Evolutionary conservation across 2,113 vertebrate species (phyloP), one percentile per base, ranked within the genome.

Genomic region (Corydoras sp.): DNA sequence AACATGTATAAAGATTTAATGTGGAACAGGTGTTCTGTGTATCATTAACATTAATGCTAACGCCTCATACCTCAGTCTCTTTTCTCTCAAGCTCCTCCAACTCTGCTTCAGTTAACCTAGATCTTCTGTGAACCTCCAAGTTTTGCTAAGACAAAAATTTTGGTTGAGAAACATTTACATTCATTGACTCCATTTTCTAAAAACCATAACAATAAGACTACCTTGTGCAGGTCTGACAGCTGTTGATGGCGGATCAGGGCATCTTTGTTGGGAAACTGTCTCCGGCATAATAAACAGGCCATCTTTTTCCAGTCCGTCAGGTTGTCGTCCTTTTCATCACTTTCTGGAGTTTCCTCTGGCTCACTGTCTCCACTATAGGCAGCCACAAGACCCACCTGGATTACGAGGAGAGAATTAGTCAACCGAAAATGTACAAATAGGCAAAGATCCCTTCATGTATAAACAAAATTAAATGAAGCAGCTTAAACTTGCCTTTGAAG

Each of bases 301-400:
- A 99, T 81, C 83, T 99, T 99, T 72, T 92, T 93, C 95, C 95
- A 99, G 85, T 99, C 97, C 0, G 94, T 97, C 74, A 99, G 75
- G 65, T 95, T 96, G 76, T 98, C 94, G 58, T 91, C 91, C 59
- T 86, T 84, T 9, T 89, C 89, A 9, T 95, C 93, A 9, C 89
- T 83, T 4, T 94, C 86, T 50, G 89, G 73, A 2, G 65, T 89
- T 55, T 99, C 97, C 62, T 99, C 97, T 0, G 96, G 95, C 80
- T 99, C 97, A 0, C 97, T 99, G 77, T 98, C 97, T 6, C 97
- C 97, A 15, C 93, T 98, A 81, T 99, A 99, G 9, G 97, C 95
- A 31, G 95, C 97, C 83, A 99, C 97, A 0, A 99, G 89, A 30
- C 92, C 97, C 79, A 90, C 89, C 95, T 98, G 77, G 18, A 24